Base-by-base conservation (phyloP, 2,888 invertebrate species). In the Euzetes globulus region DNA sequence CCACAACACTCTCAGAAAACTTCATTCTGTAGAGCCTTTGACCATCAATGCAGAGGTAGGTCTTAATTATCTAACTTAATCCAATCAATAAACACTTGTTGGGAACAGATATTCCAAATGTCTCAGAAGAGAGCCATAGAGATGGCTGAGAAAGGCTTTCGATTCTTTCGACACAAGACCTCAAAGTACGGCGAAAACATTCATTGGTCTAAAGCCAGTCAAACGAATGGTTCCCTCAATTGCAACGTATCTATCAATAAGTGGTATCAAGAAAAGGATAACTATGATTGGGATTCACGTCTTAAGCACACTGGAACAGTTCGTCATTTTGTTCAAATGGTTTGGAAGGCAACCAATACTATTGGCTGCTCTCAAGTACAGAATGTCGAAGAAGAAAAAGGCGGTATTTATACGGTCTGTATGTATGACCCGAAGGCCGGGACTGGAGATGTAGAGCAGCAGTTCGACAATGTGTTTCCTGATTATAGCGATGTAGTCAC, bases 381-480 rank as follows among this genome's bases (percentile, higher is more conserved):
- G 22, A 68, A 68, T 68, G 13, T 41, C 5, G 68, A 41, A 6
- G 68, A 68, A 22, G 17, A 17, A 13, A 68, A 68, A 15, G 63
- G 68, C 4, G 68, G 68, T 1, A 5, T 68, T n/a, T 68, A 68
- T 41, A 68, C 68, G 22, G 68, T 68, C 2, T 68, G 68, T 22
- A 6, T 45, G n/a, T 68, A 68, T 22, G 22, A 37, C 15, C 68
- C 68, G 9, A 68, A 41, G 13, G 68, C 68, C 11, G n/a, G 19
- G 11, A 11, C n/a, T 22, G 5, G 15, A 1, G 13, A 45, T 45
- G 6, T 13, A 3, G 45, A 68, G 11, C 41, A 13, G 3, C 68
- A 68, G 22, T 41, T 19, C 22, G 68, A 41, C 6, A 68, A 68
- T 45, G 68, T 68, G 2, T 68, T 68, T 15, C 68, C 68, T 5